A percentile compares a stretch with the other conserved stretches of the same genome.
phyloP scores from a whole-genome alignment of 2,797 vertebrate genomes.

The Tenualosa ilisha region DNA sequence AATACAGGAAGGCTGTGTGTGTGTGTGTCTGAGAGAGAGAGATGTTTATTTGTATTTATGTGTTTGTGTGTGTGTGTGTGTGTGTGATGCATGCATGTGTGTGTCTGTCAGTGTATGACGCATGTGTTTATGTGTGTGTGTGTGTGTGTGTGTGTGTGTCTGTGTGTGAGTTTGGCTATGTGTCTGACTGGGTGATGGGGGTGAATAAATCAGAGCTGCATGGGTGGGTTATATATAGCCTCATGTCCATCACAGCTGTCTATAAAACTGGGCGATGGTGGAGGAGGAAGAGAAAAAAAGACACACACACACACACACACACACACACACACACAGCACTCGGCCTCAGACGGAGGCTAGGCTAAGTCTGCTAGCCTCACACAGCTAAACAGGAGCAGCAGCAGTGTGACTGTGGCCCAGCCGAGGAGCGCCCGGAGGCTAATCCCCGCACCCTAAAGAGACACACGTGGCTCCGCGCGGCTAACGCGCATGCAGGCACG shows the following conservation, averaged over 20 bases:
- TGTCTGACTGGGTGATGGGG: neutral
- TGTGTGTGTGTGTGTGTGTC: neutral
- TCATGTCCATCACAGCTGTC: constrained; percentile 60
- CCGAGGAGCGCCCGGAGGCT: neutral
- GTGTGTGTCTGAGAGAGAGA: neutral
- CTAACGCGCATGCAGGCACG: constrained; percentile 11
- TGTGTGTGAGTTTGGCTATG: neutral
- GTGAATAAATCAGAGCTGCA: constrained; percentile 55
- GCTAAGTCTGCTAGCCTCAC: constrained; percentile 10
- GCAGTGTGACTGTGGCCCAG: neutral
- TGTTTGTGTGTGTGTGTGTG: neutral
- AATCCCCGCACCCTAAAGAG: neutral
- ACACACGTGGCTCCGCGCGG: neutral
- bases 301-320: constrained; percentile 28
- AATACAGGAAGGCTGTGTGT: neutral
- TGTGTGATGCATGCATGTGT: neutral
- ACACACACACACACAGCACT: neutral
- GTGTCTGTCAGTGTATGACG: neutral
- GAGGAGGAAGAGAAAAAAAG: neutral
- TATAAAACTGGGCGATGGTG: constrained; percentile 40
- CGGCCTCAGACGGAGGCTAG: neutral
- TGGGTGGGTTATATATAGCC: constrained; percentile 61
- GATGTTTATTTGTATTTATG: neutral
- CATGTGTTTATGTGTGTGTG: neutral
- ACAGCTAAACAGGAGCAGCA: neutral